Conservation (phyloP, 2,797 vertebrate genomes). For the Chromis chromis region DNA sequence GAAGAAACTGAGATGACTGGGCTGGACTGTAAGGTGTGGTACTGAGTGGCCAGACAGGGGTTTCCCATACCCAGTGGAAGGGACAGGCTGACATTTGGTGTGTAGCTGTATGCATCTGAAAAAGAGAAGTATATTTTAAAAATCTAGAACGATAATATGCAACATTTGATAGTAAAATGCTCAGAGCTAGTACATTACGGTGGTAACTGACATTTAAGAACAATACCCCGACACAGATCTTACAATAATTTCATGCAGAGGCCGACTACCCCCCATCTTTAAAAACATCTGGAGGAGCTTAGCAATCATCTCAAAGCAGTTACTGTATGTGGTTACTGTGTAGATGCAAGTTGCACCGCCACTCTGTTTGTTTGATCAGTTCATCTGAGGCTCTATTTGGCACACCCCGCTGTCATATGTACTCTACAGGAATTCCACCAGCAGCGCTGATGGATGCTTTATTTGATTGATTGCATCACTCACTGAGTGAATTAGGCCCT, state of each 20-base stretch:
- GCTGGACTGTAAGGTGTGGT: constrained; percentile 92
- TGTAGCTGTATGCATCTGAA: constrained; percentile 93
- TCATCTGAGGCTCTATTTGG: constrained; percentile 69
- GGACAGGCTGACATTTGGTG: constrained; percentile 88
- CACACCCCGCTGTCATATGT: constrained; percentile 77
- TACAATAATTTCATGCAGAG: constrained; percentile 25
- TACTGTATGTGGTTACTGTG: constrained; percentile 57
- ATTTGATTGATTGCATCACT: constrained; percentile 85
- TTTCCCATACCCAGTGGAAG: constrained; percentile 89
- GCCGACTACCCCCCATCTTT: constrained; percentile 40
- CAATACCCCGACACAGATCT: constrained; percentile 51
- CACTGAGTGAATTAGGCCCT: constrained; percentile 82
- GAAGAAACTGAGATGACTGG: constrained; percentile 89
- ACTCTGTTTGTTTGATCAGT: constrained; percentile 73
- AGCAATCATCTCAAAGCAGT: constrained; percentile 66
- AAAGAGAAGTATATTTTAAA: constrained; percentile 52
- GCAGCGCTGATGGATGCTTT: constrained; percentile 78
- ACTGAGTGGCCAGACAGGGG: constrained; percentile 89
- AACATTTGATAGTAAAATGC: background rate
- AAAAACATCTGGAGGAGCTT: constrained; percentile 68
- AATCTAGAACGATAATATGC: background rate
- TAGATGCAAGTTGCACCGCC: constrained; percentile 57
- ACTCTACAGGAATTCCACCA: constrained; percentile 77
- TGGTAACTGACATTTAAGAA: constrained; percentile 51
- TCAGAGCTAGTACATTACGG: constrained; percentile 26